A percentile compares a stretch with the other conserved stretches of the same genome.
These are phyloP conservation scores for Typhlichthys eigenmanni DNA, from an alignment of 2,797 vertebrate genomes.

Conservation along the genomic window DNA sequence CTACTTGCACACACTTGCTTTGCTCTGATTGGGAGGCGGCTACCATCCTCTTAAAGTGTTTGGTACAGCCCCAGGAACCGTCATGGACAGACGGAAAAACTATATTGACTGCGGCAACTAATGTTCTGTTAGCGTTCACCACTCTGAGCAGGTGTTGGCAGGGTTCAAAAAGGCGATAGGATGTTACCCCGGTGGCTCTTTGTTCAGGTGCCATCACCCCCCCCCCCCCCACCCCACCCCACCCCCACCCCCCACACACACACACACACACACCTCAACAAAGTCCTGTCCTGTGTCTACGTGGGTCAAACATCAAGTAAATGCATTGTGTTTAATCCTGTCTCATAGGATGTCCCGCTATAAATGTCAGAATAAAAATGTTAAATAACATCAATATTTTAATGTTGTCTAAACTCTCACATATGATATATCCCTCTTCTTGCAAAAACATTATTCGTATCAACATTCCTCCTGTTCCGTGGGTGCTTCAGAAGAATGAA, in stretches of 20 bases:
- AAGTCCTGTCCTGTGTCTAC: slow-evolving; percentile 4
- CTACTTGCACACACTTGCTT: too few species aligned
- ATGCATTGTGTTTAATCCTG: slow-evolving; percentile 45
- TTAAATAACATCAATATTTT: too few species aligned
- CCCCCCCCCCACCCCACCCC: slow-evolving; percentile 2
- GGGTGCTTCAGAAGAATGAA: slow-evolving; percentile 48
- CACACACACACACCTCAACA: slow-evolving; percentile 43
- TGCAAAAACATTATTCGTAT: slow-evolving; percentile 15
- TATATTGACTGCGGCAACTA: too few species aligned
- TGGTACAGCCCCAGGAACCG: too few species aligned
- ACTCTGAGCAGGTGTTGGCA: slow-evolving; percentile 49
- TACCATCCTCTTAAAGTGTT: too few species aligned
- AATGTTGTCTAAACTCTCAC: too few species aligned
- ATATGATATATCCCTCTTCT: too few species aligned
- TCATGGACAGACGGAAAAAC: too few species aligned
- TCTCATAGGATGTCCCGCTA: slow-evolving; percentile 30
- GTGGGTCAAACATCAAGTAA: slow-evolving; percentile 32
- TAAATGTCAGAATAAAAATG: slow-evolving; percentile 4
- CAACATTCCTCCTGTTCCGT: slow-evolving; percentile 28
- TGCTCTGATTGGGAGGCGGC: too few species aligned
- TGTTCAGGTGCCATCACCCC: slow-evolving; percentile 27
- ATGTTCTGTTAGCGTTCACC: slow-evolving; percentile 5
- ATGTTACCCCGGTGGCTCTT: slow-evolving; percentile 44
- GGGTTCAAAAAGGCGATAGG: slow-evolving; percentile 50
- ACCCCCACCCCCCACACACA: not conserved